Conservation (phyloP, 2,113 vertebrate species). For the Siniperca knerii region DNA sequence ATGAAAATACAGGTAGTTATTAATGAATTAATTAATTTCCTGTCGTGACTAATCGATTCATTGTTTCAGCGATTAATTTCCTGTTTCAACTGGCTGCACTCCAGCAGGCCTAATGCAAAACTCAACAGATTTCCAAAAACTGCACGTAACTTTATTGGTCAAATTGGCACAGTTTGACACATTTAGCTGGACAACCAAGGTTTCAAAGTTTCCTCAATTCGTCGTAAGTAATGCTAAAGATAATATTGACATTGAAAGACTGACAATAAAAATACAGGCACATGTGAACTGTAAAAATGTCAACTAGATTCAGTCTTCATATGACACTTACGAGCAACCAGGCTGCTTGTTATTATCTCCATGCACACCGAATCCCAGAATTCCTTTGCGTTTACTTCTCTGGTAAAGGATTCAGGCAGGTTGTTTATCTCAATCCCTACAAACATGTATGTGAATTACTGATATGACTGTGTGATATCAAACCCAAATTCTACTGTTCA, state of each 20-base stretch:
- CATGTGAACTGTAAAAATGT: background rate
- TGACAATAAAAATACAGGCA: background rate
- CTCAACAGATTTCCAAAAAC: too few relatives aligned
- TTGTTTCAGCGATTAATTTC: too few relatives aligned
- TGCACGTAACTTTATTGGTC: background rate
- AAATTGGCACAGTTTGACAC: background rate
- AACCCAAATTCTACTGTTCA: background rate
- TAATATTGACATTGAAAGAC: background rate
- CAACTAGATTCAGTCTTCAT: background rate
- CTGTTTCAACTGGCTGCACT: background rate
- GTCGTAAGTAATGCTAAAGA: background rate
- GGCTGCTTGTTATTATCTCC: constrained; percentile 10
- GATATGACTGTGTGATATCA: background rate
- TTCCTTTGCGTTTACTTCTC: constrained; percentile 9
- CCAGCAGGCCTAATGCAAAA: background rate
- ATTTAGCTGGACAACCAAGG: background rate
- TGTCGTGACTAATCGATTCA: too few relatives aligned
- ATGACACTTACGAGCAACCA: constrained; percentile 2
- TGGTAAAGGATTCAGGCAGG: background rate
- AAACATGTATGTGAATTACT: background rate
- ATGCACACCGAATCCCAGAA: constrained; percentile 9
- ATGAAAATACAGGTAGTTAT: too few relatives aligned
- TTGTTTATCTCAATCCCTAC: constrained; percentile 6
- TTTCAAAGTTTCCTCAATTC: background rate
- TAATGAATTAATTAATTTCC: too few relatives aligned